Evolutionary conservation across 2,888 invertebrate genomes (phyloP).

Genomic region (Epistrophe grossulariae): DNA sequence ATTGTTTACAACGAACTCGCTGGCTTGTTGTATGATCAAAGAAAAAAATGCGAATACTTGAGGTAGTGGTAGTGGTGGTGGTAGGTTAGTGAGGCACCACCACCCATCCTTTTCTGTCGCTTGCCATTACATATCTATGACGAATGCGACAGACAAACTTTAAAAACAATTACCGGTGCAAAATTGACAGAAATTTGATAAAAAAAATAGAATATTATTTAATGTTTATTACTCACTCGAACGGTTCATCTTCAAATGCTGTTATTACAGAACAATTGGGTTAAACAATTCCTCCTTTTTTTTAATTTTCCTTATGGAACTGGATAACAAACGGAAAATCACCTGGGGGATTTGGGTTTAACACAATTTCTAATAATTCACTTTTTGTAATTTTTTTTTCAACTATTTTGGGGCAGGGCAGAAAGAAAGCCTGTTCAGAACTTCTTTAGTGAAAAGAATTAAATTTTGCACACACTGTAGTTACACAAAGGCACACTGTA

Average conservation of each 20-base stretch:
- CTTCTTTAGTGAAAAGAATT: slow-evolving; percentile 28
- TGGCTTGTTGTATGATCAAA: slow-evolving; percentile 19
- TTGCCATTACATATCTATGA: neutral
- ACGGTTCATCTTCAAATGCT: slow-evolving; percentile 62
- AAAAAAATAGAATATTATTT: slow-evolving; percentile 13
- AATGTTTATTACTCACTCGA: slow-evolving; percentile 67
- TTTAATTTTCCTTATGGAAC: slow-evolving; percentile 15
- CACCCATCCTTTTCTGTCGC: slow-evolving; percentile 65
- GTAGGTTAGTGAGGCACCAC: slow-evolving; percentile 22
- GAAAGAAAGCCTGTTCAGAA: slow-evolving; percentile 6
- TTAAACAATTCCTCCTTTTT: neutral
- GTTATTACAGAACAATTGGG: slow-evolving; percentile 9
- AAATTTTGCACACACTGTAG: slow-evolving; percentile 42
- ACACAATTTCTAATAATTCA: slow-evolving; percentile 23
- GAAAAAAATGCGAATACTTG: slow-evolving; percentile 6
- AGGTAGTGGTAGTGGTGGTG: slow-evolving; percentile 8
- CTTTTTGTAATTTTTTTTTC: slow-evolving; percentile 11
- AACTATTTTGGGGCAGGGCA: slow-evolving; percentile 21
- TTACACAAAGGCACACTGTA: slow-evolving; percentile 46
- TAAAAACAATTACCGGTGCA: slow-evolving; percentile 71
- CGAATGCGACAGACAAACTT: slow-evolving; percentile 73
- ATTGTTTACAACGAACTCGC: slow-evolving; percentile 38
- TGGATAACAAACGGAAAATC: slow-evolving; percentile 13
- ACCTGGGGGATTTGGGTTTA: slow-evolving; percentile 5
- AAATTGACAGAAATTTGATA: slow-evolving; percentile 29